Evolutionary conservation across 1,140 invertebrate genomes (phyloP).

Genomic region (Subanguina moxae): DNA sequence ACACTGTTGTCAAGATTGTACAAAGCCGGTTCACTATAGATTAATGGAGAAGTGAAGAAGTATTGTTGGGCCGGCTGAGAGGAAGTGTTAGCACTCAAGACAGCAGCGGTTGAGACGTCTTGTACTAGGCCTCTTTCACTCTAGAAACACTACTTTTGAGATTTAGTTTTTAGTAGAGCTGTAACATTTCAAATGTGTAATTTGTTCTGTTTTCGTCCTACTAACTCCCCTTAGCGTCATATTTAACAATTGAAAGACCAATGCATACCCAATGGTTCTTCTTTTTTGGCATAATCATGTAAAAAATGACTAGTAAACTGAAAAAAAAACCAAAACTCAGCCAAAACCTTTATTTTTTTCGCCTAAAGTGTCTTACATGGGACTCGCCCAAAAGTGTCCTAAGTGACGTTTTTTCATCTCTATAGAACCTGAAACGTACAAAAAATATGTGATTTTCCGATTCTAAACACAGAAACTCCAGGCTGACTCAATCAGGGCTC

Average conservation of each 20-base stretch:
- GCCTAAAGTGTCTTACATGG: too few relatives aligned
- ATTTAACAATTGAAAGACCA: neutral
- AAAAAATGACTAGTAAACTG: neutral
- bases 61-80: neutral
- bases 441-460: too few relatives aligned
- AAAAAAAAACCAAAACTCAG: too few relatives aligned
- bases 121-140: slow-evolving; percentile 8
- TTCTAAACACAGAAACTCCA: too few relatives aligned
- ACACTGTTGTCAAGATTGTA: slow-evolving; percentile 6
- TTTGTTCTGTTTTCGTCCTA: neutral
- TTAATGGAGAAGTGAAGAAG: slow-evolving; percentile 18
- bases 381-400: too few relatives aligned
- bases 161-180: neutral
- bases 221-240: too few relatives aligned
- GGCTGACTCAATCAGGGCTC: too few relatives aligned
- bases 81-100: neutral
- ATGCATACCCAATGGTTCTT: neutral
- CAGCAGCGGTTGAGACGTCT: slow-evolving; percentile 11
- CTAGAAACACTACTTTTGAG: slow-evolving; percentile 5
- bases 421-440: too few relatives aligned
- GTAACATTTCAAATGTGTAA: neutral
- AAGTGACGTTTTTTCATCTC: too few relatives aligned
- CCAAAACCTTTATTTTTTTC: too few relatives aligned
- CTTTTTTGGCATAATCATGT: neutral
- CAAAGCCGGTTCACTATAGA: slow-evolving; percentile 29